Base-by-base conservation (phyloP, 2,797 vertebrate genomes). In the Melanotaenia nigrans region DNA sequence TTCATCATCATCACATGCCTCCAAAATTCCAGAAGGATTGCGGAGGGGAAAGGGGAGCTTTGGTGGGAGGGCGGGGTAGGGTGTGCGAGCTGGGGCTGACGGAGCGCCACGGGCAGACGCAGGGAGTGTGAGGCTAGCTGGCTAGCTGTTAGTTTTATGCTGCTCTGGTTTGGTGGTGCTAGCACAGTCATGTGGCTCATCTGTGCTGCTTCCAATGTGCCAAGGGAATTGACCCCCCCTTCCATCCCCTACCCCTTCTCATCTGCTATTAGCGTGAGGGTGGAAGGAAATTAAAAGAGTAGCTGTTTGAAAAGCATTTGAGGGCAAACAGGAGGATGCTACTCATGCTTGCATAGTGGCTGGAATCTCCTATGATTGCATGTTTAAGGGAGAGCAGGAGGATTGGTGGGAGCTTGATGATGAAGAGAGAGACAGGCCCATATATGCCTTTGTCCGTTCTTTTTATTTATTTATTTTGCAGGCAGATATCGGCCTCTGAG, bases 231-330 rank as follows among this genome's bases (percentile, higher is more conserved):
- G 79, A 79, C 84, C 72, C 51, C 51, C 60, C 24, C 51, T 18
- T 18, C 42, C 18, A 1, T 65, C 54, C 20, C n/a, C n/a, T 22
- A 22, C 47, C n/a, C 53, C 32, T 13, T 25, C 63, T 56, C 49
- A 66, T 30, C 58, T 79, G 78, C 73, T 72, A 83, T 87, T 89
- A 88, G 76, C 6, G 73, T 49, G 51, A 60, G 70, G 59, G 56
- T 65, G 85, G 83, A 68, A 85, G 85, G 85, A 86, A 91, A 91
- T 88, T 79, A 86, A 91, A 88, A 89, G 79, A 87, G 82, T 80
- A 40, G 84, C 81, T 66, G 76, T 88, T 82, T 82, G 69, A 65
- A 78, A 80, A 79, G 71, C 42, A 0, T 53, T 16, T 36, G 68
- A 82, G 66, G 62, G 75, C 81, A 85, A 84, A 82, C 45, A 67